Percentiles rank a stretch among this genome's conserved stretches.
Evolutionary conservation across 2,113 vertebrate genomes (phyloP).

Genomic region (Procavia capensis): DNA sequence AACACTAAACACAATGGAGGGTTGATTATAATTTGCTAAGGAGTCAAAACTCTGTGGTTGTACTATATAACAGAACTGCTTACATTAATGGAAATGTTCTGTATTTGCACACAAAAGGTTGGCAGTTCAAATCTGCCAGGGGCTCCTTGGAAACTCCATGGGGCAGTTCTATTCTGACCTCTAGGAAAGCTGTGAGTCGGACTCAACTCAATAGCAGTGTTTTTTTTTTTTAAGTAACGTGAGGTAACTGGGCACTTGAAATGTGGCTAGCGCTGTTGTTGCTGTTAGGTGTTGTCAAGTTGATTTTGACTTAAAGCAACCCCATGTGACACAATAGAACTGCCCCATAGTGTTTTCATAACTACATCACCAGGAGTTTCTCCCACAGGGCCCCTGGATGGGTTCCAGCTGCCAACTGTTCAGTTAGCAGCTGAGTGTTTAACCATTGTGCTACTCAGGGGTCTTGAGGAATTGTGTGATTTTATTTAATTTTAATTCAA

Average conservation of each 20-base stretch:
- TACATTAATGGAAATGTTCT: neutral
- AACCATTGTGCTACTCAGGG: neutral
- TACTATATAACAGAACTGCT: neutral
- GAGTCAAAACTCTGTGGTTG: neutral
- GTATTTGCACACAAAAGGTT: no score
- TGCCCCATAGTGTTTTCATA: neutral
- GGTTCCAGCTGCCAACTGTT: neutral
- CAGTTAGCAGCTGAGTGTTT: neutral
- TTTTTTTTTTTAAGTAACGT: no score
- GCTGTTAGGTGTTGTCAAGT: neutral
- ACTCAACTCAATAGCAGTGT: no score
- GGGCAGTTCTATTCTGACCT: no score
- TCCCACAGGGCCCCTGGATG: neutral
- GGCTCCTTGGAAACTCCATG: no score
- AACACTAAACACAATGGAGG: neutral
- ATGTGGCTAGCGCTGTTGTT: neutral
- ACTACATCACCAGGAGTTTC: neutral
- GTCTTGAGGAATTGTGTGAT: neutral
- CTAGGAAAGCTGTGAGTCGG: no score
- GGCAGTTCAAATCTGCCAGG: no score
- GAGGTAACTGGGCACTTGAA: neutral
- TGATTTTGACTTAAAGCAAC: neutral
- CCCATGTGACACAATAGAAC: neutral
- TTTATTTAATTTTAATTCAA: neutral
- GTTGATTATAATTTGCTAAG: neutral